Evolutionary conservation across 2,888 invertebrate species (phyloP).

Genomic region (Sarcophaga caerulescens): DNA sequence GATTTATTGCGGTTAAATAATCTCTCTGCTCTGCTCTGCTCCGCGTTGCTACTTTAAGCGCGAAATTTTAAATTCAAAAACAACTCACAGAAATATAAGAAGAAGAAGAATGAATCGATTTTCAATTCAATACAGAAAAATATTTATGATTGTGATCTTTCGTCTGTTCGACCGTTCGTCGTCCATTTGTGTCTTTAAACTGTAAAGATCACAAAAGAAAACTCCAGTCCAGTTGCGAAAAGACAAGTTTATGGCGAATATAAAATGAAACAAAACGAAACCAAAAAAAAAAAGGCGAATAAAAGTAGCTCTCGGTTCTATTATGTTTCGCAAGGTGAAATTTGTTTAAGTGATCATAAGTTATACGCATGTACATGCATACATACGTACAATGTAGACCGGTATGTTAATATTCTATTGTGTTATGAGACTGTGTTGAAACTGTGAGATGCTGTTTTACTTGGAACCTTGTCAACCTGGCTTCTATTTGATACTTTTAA

Average conservation of each 20-base stretch:
- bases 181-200: background rate
- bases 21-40: slow-evolving; percentile 52
- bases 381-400: background rate
- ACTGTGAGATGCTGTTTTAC: slow-evolving; percentile 1
- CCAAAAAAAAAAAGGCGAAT: too few relatives aligned
- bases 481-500: slow-evolving; percentile 23
- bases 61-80: slow-evolving; percentile 68
- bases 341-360: slow-evolving; percentile 64
- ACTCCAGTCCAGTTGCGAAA: slow-evolving; percentile 6
- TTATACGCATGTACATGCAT: slow-evolving; percentile 4
- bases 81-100: background rate
- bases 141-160: slow-evolving; percentile 6
- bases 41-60: slow-evolving; percentile 40
- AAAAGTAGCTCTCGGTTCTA: background rate
- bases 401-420: slow-evolving; percentile 57
- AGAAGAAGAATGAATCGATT: slow-evolving; percentile 5
- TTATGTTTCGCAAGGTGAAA: slow-evolving; percentile 63
- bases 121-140: slow-evolving; percentile 17
- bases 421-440: background rate
- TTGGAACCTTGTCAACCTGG: slow-evolving; percentile 62
- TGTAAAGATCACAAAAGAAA: background rate
- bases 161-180: background rate
- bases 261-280: too few relatives aligned
- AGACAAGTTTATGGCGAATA: slow-evolving; percentile 65
- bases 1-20: slow-evolving; percentile 76